Evolutionary conservation across 2,888 invertebrate species (phyloP), one percentile per base, ranked within the genome.

Genomic region (Microctonus hyperodae): DNA sequence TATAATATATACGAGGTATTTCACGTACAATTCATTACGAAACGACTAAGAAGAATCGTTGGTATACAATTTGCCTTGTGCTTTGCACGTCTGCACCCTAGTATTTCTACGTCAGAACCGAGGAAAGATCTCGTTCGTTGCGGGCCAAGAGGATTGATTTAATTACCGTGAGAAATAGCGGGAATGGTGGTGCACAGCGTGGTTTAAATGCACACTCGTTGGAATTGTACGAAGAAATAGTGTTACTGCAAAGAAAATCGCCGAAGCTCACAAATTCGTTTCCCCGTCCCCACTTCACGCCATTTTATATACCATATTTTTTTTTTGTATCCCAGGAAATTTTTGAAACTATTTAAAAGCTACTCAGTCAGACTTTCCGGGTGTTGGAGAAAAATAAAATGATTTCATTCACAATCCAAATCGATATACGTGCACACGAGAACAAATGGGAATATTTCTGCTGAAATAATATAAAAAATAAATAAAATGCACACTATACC

Each of bases 101-200:
- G 6, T 20, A 20, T 44, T 44, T 20, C 16, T 44, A 16, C 16
- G 1, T 44, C 16, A 16, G 16, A 16, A 7, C 16, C 6, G 51
- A 62, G 62, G 44, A 64, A 65, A 69, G 44, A 67, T 65, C 61
- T 65, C 66, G 31, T 67, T 70, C 63, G 35, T 68, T 59, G n/a
- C 53, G 64, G 65, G 72, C 73, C 71, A 68, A 68, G 66, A 71
- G 71, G 70, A 72, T 72, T 72, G 72, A 78, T 78, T 77, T 77
- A 77, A 78, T 78, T 78, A 77, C 71, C 73, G 74, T 73, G 72
- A 72, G 72, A 74, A 74, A 73, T 74, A 64, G 73, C 67, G 72
- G 70, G 68, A 64, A 65, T 67, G 73, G 53, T 48, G 48, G 68
- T 10, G 61, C 61, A 44, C 69, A 67, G 60, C 64, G 60, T 57